Percentiles rank a stretch among this genome's conserved stretches.
These are phyloP conservation scores for Glyptemys insculpta DNA, from an alignment of 2,797 vertebrate species.

Conservation along the genomic window DNA sequence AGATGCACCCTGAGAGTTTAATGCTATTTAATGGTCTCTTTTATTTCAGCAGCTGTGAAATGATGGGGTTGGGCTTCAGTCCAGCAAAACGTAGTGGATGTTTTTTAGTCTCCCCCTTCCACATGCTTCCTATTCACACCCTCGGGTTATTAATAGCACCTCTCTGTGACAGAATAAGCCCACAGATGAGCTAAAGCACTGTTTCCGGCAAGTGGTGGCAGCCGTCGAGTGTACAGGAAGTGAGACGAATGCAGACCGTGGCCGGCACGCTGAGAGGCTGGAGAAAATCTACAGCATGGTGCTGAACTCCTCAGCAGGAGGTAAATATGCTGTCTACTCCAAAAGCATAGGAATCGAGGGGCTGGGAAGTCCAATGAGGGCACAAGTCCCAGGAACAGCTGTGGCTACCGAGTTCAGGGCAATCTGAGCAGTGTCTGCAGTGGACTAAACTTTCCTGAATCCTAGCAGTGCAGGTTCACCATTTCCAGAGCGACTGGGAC, in stretches of 20 bases:
- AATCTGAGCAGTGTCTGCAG: neutral
- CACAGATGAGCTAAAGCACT: constrained; percentile 80
- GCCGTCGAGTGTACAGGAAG: constrained; percentile 81
- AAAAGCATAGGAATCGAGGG: neutral
- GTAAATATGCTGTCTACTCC: neutral
- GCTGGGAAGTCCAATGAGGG: neutral
- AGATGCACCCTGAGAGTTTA: neutral
- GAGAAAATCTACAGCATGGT: constrained; percentile 84
- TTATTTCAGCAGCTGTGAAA: neutral
- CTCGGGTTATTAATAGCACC: neutral
- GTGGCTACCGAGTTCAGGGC: neutral
- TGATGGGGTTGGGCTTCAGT: neutral
- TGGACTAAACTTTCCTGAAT: neutral
- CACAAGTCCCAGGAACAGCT: neutral
- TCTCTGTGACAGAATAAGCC: constrained; percentile 81
- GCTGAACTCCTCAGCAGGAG: constrained; percentile 59
- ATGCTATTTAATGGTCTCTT: neutral
- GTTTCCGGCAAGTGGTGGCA: constrained; percentile 90
- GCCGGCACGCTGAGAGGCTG: constrained; percentile 78
- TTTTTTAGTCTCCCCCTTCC: rapidly evolving
- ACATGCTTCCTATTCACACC: rapidly evolving
- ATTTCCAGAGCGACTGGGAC: neutral
- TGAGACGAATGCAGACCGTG: constrained; percentile 65
- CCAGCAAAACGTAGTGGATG: rapidly evolving
- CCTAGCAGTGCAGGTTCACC: neutral